Evolutionary conservation across 2,888 invertebrate species (phyloP), one percentile per base, ranked within the genome.

Genomic region (Caenorhabditis panamensis): DNA sequence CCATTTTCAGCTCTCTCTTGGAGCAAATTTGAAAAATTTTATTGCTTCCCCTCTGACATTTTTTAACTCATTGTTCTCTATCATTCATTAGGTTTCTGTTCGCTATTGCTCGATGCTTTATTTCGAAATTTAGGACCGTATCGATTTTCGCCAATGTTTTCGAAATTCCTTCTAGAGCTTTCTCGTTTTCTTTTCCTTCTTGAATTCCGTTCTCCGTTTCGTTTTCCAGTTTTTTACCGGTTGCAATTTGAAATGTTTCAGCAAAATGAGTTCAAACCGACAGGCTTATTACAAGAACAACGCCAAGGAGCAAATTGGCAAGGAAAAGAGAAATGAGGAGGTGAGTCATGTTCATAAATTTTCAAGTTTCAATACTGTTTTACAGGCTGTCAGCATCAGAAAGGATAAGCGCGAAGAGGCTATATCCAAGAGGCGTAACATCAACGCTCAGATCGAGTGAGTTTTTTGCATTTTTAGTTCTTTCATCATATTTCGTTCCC

Each of bases 391-490:
- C 24, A 77, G 97, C 92, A 93, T 99, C 86, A 94, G 99, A 87
- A 99, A 99, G 94, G 97, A 96, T 92, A 99, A 99, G 93, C 93
- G 97, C 85, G 98, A 99, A 91, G 97, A 98, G 92, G 96, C 96
- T 16, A 93, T 98, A 87, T 94, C 96, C 88, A 99, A 99, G 92
- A 94, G 96, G 89, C 94, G 98, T 89, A 99, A 98, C 93, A 97
- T 99, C 80, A 84, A 82, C 54, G 96, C 91, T 44, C 96, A 91
- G 59, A 89, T 90, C 83, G 92, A 88, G 85, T 87, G 59, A 62
- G 84, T 82, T 54, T 49, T 54, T 51, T 53, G 68, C n/a, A n/a
- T n/a, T n/a, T n/a, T n/a, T n/a, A n/a, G n/a, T n/a, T n/a, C n/a
- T n/a, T n/a, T n/a, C n/a, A n/a, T n/a, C n/a, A n/a, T n/a, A n/a